phyloP scores from a whole-genome alignment of 1,140 invertebrate species.

The Drosophila ironensis region DNA sequence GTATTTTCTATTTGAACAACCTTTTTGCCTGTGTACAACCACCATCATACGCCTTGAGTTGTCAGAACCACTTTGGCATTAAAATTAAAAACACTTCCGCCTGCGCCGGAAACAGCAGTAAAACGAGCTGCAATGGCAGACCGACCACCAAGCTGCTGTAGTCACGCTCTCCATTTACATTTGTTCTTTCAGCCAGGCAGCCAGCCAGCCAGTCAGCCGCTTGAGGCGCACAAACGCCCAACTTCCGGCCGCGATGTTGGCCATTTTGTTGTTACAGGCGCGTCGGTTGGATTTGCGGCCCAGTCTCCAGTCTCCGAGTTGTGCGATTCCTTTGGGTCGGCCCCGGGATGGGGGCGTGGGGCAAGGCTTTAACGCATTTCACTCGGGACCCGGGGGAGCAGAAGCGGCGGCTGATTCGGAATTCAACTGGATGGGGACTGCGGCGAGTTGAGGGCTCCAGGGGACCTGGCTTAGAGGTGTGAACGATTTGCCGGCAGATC shows the following conservation, averaged over 20 bases:
- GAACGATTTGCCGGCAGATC: slow-evolving; percentile 63
- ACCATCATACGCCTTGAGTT: slow-evolving; percentile 4
- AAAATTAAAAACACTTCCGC: slow-evolving; percentile 76
- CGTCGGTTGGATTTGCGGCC: slow-evolving; percentile 48
- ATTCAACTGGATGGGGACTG: neutral
- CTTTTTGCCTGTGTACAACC: neutral
- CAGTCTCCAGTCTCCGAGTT: no score
- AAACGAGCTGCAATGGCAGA: slow-evolving; percentile 48
- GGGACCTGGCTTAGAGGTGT: slow-evolving; percentile 66
- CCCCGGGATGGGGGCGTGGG: slow-evolving; percentile 38
- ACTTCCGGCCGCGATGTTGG: slow-evolving; percentile 65
- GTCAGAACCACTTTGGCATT: slow-evolving; percentile 51
- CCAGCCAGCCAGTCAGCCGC: slow-evolving; percentile 22
- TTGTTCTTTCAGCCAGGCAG: slow-evolving; percentile 17
- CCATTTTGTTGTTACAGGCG: slow-evolving; percentile 73
- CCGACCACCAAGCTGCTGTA: slow-evolving; percentile 13
- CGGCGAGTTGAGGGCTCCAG: no score
- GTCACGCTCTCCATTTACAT: slow-evolving; percentile 34
- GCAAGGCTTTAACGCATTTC: slow-evolving; percentile 46
- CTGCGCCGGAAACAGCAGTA: slow-evolving; percentile 62
- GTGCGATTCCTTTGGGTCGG: no score
- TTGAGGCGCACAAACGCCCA: slow-evolving; percentile 31
- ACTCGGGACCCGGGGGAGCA: slow-evolving; percentile 20
- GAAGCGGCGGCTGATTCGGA: neutral
- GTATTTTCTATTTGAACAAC: no score